A percentile compares a stretch with the other conserved stretches of the same genome.
These are phyloP conservation scores for Calyptommatus sinebrachiatus DNA, from an alignment of 2,113 vertebrate species.

Conservation along the genomic window DNA sequence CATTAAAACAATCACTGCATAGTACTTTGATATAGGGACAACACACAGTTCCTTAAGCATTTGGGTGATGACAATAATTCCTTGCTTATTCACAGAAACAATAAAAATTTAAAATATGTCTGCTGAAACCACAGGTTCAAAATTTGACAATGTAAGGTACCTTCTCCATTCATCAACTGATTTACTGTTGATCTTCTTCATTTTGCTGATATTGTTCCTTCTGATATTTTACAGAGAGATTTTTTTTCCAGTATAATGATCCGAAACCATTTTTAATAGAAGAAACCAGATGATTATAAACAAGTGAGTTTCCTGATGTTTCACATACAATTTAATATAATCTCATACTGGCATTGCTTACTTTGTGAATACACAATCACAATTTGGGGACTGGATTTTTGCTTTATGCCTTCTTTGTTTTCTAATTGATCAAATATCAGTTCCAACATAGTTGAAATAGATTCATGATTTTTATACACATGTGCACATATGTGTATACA, in stretches of 20 bases:
- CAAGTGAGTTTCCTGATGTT: not conserved
- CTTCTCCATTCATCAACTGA: not conserved
- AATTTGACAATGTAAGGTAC: not conserved
- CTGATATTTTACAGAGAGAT: not conserved
- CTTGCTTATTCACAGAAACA: conserved; percentile 14
- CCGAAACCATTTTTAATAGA: not conserved
- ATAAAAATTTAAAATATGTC: conserved; percentile 33
- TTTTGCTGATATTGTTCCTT: not conserved
- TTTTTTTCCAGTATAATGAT: not conserved
- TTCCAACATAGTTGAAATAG: no score
- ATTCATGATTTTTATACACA: no score
- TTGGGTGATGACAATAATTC: no score
- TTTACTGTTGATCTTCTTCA: not conserved
- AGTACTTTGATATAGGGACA: no score
- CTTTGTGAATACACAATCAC: no score
- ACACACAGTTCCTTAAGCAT: no score
- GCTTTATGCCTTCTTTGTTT: no score
- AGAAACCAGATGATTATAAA: not conserved
- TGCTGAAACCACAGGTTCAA: conserved; percentile 27
- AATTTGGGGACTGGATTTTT: no score
- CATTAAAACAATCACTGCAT: no score
- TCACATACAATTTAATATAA: not conserved
- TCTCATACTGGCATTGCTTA: not conserved
- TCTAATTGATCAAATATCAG: no score
- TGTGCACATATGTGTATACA: no score